phyloP scores from a whole-genome alignment of 2,888 invertebrate species.

The Drosophila affinis region DNA sequence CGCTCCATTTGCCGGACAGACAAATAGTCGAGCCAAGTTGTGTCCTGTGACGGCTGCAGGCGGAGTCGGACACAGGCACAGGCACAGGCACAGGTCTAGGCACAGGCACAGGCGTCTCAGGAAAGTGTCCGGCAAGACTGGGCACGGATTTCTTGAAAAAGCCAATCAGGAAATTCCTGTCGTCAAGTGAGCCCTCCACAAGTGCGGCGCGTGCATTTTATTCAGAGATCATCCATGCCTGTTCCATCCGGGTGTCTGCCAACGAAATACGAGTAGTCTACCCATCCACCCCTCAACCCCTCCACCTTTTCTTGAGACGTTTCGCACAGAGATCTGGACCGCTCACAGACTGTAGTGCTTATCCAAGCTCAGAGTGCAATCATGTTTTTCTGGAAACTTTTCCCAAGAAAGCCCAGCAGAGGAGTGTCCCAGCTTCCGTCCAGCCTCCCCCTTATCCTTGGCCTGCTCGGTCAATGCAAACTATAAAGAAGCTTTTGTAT shows the following conservation, averaged over 20 bases:
- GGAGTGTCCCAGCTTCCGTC: no score
- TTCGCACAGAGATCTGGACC: background rate
- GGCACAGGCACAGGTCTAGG: no score
- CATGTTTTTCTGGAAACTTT: background rate
- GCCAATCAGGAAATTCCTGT: background rate
- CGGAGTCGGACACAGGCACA: no score
- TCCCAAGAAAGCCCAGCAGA: background rate
- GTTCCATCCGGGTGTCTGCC: no score
- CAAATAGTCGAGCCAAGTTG: background rate
- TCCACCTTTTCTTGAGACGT: background rate
- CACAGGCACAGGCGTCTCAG: background rate
- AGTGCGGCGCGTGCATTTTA: no score
- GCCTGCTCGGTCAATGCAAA: slow-evolving; percentile 1
- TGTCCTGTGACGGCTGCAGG: background rate
- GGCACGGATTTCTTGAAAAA: background rate
- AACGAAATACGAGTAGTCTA: no score
- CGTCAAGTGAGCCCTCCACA: no score
- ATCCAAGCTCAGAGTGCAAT: background rate
- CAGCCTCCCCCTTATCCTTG: no score
- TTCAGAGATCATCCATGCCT: no score
- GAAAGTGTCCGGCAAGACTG: background rate
- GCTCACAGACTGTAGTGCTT: background rate
- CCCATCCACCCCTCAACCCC: no score
- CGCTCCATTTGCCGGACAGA: slow-evolving; percentile 5
- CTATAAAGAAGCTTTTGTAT: slow-evolving; percentile 6